Base-by-base conservation (phyloP, 2,113 vertebrate genomes). In the Menura novaehollandiae region DNA sequence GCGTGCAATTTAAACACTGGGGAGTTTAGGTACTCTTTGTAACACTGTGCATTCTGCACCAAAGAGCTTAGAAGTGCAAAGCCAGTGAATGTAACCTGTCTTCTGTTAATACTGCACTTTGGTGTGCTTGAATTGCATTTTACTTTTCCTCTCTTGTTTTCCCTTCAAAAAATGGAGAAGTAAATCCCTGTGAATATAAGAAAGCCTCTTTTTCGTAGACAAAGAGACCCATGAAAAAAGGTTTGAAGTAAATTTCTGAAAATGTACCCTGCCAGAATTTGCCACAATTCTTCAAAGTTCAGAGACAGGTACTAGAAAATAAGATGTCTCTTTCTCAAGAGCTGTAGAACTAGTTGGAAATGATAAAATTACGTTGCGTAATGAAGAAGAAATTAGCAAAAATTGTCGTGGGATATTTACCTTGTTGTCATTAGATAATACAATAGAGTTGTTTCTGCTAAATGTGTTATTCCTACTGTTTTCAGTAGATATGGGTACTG, bases 11-110 rank as follows among this genome's bases (percentile, higher is more conserved):
- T 76, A 91, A 95, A 90, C 74, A 30, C 56, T 35, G 41, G 6
- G n/a, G 58, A 88, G 49, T 66, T 91, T 52, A 75, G 35, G 20
- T 35, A n/a, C 53, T 80, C 68, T 76, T 68, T 93, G 67, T 41
- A 75, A 35, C 67, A 15, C 83, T 13, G 26, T 86, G 63, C 37
- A 53, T 85, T 81, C 78, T 81, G 60, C 58, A 94, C 43, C 46
- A 26, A 78, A 59, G 69, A 62, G 62, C 66, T 93, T 79, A 96
- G 69, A 87, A 92, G 51, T 60, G 64, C 85, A 94, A 96, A 93
- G 75, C 59, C 81, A 37, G 41, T 11, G 69, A 83, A 82, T 46
- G 74, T 64, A 95, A 85, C 78, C 33, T 62, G 46, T 41, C 75
- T 82, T 44, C 51, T 86, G 56, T 93, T 93, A 95, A 72, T 56